Conservation (phyloP, 1,140 invertebrate species). For the Formica exsecta region DNA sequence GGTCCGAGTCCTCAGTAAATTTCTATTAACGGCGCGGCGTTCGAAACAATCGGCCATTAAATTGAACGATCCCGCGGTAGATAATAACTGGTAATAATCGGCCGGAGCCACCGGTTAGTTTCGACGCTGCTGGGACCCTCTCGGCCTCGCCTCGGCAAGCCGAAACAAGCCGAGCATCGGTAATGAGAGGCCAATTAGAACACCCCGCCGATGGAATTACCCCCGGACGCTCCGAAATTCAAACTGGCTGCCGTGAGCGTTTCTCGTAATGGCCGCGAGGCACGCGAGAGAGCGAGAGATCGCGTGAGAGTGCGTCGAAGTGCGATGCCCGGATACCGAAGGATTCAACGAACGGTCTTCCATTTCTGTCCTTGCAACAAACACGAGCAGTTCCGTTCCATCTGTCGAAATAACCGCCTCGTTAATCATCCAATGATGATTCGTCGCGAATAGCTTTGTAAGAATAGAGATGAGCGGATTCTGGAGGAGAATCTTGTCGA, state of each 20-base stretch:
- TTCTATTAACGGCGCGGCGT: slow-evolving; percentile 84
- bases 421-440: slow-evolving; percentile 52
- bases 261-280: slow-evolving; percentile 81
- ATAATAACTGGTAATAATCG: slow-evolving; percentile 86
- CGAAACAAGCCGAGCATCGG: slow-evolving; percentile 85
- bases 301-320: slow-evolving; percentile 48
- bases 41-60: slow-evolving; percentile 86
- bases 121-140: slow-evolving; percentile 76
- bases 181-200: slow-evolving; percentile 87
- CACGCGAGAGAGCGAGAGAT: slow-evolving; percentile 80
- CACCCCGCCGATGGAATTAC: slow-evolving; percentile 85
- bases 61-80: slow-evolving; percentile 84
- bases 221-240: slow-evolving; percentile 84
- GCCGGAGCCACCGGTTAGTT: slow-evolving; percentile 80
- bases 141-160: slow-evolving; percentile 59
- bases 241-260: slow-evolving; percentile 83
- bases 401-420: slow-evolving; percentile 12
- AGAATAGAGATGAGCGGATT: not conserved
- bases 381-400: not conserved
- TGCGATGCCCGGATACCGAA: slow-evolving; percentile 41
- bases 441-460: slow-evolving; percentile 8
- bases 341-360: not conserved
- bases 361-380: not conserved
- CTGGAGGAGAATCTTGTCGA: not conserved
- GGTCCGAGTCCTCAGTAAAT: slow-evolving; percentile 80